These are phyloP conservation scores for Aramus guarauna DNA, from an alignment of 2,113 vertebrate genomes.

Conservation along the genomic window DNA sequence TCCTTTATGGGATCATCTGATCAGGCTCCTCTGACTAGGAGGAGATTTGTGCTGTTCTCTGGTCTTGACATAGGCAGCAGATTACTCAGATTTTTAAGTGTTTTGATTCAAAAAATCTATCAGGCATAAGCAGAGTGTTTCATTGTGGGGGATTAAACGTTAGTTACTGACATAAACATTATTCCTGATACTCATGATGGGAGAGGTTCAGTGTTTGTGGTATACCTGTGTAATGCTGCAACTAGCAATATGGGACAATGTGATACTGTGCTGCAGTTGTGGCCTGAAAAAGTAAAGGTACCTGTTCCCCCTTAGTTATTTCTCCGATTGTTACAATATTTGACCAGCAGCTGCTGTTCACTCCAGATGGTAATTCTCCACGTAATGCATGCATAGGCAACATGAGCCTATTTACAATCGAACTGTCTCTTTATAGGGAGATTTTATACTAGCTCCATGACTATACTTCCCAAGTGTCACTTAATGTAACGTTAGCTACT, in stretches of 20 bases:
- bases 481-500: neutral
- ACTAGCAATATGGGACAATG: neutral
- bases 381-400: accelerated
- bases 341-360: neutral
- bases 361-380: neutral
- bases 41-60: neutral
- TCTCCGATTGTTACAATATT: accelerated
- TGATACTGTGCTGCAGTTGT: neutral
- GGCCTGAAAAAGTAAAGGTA: neutral
- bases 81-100: accelerated
- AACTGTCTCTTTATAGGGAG: neutral
- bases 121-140: neutral
- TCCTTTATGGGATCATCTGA: neutral
- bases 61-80: accelerated
- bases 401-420: neutral
- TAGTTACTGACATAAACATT: neutral
- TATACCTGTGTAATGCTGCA: neutral
- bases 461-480: neutral
- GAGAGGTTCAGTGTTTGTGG: neutral
- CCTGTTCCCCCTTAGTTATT: neutral
- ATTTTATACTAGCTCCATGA: neutral
- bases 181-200: neutral
- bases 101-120: neutral
- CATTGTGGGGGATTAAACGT: neutral
- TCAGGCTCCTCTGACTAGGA: neutral